Evolutionary conservation across 2,888 invertebrate species (phyloP).

Genomic region (Dynastes grantii): DNA sequence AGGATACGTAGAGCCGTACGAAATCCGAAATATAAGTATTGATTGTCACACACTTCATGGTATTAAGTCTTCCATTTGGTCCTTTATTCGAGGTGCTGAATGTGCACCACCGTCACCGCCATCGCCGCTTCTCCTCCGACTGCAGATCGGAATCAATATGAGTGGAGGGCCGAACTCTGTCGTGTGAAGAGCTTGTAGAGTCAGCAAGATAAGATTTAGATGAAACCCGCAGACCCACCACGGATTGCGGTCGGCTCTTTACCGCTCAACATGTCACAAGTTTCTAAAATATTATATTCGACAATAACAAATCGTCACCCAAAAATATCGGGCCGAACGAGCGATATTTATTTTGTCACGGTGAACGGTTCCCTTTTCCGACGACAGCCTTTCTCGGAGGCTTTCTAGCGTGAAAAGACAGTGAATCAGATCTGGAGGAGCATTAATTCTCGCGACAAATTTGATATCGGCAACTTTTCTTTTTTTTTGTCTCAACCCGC

Average conservation of each 20-base stretch:
- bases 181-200: slow-evolving; percentile 48
- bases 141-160: slow-evolving; percentile 50
- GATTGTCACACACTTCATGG: slow-evolving; percentile 48
- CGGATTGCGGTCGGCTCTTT: slow-evolving; percentile 46
- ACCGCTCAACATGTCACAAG: slow-evolving; percentile 49
- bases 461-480: slow-evolving; percentile 36
- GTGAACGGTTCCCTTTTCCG: slow-evolving; percentile 33
- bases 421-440: slow-evolving; percentile 36
- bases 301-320: slow-evolving; percentile 50
- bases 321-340: slow-evolving; percentile 38
- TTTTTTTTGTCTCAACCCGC: slow-evolving; percentile 2
- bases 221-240: slow-evolving; percentile 49
- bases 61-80: slow-evolving; percentile 50
- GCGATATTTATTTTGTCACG: slow-evolving; percentile 43
- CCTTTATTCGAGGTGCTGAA: slow-evolving; percentile 51
- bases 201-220: slow-evolving; percentile 52
- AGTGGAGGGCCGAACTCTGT: slow-evolving; percentile 37
- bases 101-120: slow-evolving; percentile 48
- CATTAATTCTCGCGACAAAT: slow-evolving; percentile 45
- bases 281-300: slow-evolving; percentile 50
- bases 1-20: slow-evolving; percentile 24
- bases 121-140: slow-evolving; percentile 32
- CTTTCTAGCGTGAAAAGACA: slow-evolving; percentile 39
- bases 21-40: slow-evolving; percentile 47
- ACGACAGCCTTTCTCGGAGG: slow-evolving; percentile 31